Percentiles rank a stretch among this genome's conserved stretches.
Evolutionary conservation across 1,140 invertebrate genomes (phyloP).

Genomic region (Procambarus clarkii): DNA sequence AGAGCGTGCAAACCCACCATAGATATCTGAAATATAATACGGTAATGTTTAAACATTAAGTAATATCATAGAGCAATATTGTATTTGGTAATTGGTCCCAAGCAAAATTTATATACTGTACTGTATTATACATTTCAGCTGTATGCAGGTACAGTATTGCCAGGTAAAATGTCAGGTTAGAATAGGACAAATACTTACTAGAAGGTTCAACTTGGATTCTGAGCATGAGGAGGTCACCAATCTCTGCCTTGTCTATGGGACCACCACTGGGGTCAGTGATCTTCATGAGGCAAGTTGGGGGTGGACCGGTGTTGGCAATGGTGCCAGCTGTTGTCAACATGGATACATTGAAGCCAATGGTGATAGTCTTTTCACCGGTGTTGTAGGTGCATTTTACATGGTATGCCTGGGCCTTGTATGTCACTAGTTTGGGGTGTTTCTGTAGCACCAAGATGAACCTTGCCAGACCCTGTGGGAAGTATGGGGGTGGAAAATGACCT

Average conservation of each 20-base stretch:
- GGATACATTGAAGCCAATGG: constrained; percentile 94
- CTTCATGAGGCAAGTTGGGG: constrained; percentile 94
- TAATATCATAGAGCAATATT: background rate
- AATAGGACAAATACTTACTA: constrained; percentile 31
- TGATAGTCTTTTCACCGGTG: constrained; percentile 94
- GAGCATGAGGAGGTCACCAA: constrained; percentile 92
- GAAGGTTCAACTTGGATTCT: constrained; percentile 95
- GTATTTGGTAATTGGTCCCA: background rate
- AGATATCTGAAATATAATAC: constrained; percentile 82
- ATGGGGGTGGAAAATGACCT: constrained; percentile 15
- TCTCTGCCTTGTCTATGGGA: constrained; percentile 92
- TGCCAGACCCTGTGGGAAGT: constrained; percentile 85
- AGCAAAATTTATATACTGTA: too few relatives aligned
- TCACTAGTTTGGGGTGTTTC: constrained; percentile 96
- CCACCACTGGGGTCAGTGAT: constrained; percentile 91
- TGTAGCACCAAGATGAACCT: constrained; percentile 95
- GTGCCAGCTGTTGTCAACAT: constrained; percentile 96
- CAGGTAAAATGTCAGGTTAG: too few relatives aligned
- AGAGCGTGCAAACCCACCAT: constrained; percentile 93
- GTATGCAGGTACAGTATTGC: too few relatives aligned
- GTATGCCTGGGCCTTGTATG: constrained; percentile 94
- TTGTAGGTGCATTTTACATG: constrained; percentile 96
- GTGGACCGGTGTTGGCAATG: constrained; percentile 95
- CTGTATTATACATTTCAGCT: too few relatives aligned
- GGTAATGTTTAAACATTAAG: too few relatives aligned